These are phyloP conservation scores for Calameuta idolon DNA, from an alignment of 2,888 invertebrate genomes.

Conservation along the genomic window DNA sequence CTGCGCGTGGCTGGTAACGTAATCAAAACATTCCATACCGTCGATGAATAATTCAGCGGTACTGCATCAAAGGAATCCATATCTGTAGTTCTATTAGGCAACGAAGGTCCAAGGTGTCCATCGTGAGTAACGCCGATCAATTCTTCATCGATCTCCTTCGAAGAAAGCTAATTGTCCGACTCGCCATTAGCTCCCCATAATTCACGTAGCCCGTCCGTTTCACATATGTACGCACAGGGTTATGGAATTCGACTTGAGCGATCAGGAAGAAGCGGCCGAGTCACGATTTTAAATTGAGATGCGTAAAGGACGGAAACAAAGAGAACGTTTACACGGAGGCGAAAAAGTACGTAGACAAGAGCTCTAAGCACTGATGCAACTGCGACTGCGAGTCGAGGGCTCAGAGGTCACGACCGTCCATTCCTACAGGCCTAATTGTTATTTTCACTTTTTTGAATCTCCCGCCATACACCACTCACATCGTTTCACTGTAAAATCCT, in stretches of 20 bases:
- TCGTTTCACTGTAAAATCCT: no score
- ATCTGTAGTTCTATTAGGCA: background rate
- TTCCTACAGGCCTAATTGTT: no score
- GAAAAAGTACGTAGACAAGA: no score
- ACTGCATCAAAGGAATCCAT: background rate
- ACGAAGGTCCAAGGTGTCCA: background rate
- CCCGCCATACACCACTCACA: no score
- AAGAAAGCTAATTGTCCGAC: background rate
- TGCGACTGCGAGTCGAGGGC: no score
- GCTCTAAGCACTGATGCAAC: no score
- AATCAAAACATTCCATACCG: background rate
- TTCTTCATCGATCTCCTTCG: background rate
- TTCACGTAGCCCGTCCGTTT: no score
- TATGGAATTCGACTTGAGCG: slow-evolving; percentile 1
- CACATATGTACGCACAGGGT: background rate
- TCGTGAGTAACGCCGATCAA: background rate
- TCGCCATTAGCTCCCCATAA: background rate
- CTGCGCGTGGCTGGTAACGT: background rate
- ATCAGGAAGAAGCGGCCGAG: background rate
- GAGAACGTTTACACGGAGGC: background rate
- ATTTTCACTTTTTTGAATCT: no score
- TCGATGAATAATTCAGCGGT: slow-evolving; percentile 10
- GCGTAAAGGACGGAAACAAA: background rate
- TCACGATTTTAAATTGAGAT: slow-evolving; percentile 1
- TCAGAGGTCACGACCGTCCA: no score